These are phyloP conservation scores for Oceanites oceanicus DNA, from an alignment of 2,113 vertebrate species.

Conservation along the genomic window DNA sequence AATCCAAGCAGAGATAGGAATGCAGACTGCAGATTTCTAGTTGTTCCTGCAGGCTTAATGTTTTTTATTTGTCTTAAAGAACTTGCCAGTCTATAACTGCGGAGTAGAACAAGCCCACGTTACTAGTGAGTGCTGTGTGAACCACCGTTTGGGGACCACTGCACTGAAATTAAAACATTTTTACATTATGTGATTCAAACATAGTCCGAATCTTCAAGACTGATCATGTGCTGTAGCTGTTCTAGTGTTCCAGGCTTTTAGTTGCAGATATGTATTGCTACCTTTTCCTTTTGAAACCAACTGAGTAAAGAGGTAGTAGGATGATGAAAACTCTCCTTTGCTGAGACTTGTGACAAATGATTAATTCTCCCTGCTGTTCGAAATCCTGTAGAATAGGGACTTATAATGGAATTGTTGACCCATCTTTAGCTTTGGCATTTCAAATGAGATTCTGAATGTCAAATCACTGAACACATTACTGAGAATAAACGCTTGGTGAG, in stretches of 20 bases:
- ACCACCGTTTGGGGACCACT: neutral
- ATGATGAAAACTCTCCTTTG: neutral
- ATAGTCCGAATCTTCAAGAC: neutral
- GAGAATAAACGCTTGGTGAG: neutral
- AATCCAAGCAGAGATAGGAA: neutral
- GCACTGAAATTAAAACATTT: neutral
- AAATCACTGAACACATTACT: neutral
- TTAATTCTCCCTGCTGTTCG: neutral
- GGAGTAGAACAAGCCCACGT: neutral
- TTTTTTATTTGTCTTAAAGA: neutral
- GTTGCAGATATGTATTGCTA: neutral
- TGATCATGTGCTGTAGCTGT: neutral
- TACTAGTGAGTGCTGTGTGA: neutral
- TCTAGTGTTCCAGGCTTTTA: neutral
- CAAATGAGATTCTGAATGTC: conserved; percentile 1
- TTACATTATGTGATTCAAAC: neutral
- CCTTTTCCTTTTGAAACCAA: neutral
- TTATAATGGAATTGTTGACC: neutral
- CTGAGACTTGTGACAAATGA: neutral
- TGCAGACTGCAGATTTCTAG: neutral
- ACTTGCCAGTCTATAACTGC: neutral
- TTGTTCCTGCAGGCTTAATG: neutral
- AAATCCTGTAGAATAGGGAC: neutral
- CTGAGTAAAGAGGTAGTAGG: neutral
- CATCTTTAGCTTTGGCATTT: conserved; percentile 12